Base-by-base conservation (phyloP, 2,888 invertebrate species). In the Archips xylosteana region DNA sequence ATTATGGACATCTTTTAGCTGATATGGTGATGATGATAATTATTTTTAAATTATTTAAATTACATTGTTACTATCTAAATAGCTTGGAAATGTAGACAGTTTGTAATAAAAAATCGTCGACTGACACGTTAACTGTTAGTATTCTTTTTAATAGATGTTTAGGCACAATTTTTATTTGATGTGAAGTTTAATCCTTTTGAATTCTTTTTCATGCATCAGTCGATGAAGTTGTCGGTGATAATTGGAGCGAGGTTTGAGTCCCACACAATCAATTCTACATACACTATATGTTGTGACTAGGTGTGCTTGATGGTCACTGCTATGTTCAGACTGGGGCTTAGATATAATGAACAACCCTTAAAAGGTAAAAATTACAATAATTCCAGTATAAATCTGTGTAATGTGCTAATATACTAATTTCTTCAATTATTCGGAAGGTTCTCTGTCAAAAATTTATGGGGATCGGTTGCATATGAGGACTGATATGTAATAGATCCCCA, bases 191-290 rank as follows among this genome's bases (percentile, higher is more conserved):
- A 76, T 72, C 51, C 51, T 76, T 78, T 63, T 82, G 73, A 81
- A 80, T 82, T 88, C 81, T 87, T 89, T 94, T 94, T 83, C 94
- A 94, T 92, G 94, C 93, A 86, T 82, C 93, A 94, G 94, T 94
- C 83, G 93, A 94, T 87, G 94, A 94, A 87, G 92, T 89, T 83
- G 81, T 85, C 76, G 87, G 87, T 85, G 92, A 91, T 80, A 87
- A 88, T 84, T 83, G 88, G 78, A 92, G 92, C 72, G 92, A 94
- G 94, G 94, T 94, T 93, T 92, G 94, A 84, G 76, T 84, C 81
- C 83, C 82, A 82, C 81, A 84, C 85, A 85, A 76, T 83, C 78
- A 80, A 82, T 81, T 81, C 72, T 80, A 75, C 78, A 75, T 77
- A 79, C 75, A 80, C 72, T 78, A 76, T 70, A 75, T 78, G 78